Evolutionary conservation across 1,140 invertebrate species (phyloP), one percentile per base, ranked within the genome.

Genomic region (Pantala flavescens): DNA sequence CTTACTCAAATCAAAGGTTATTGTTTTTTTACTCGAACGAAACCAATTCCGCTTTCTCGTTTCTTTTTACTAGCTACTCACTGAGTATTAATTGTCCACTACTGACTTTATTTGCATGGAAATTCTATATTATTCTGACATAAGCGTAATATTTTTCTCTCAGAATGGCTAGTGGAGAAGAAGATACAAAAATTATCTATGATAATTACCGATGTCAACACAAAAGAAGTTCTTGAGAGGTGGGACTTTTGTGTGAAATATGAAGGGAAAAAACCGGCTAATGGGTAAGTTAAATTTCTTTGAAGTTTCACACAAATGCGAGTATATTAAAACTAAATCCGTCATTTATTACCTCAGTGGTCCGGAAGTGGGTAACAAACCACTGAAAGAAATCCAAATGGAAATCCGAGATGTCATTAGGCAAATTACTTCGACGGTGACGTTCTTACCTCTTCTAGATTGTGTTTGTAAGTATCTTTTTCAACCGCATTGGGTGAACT

Each of bases 191-290:
- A 94, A 82, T 84, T 98, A 14, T 95, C 96, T 0, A 84, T 98
- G 72, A 89, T 98, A 1, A 96, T 99, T 75, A 90, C 91, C 0
- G 95, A 96, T 84, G 89, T 95, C 0, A 90, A 92, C 74, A 96
- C 92, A 63, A 94, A 95, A 82, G 96, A 98, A 84, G 90, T 95
- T 3, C 83, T 98, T 43, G 97, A 99, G 83, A 89, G 97, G 77
- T 99, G 97, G 97, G 96, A 98, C 82, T 99, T 99, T 81, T 93
- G 95, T 80, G 89, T 98, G 24, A 87, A 93, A 74, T 92, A 92
- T 77, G 91, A 93, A 80, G 79, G 75, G 75, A 82, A 81, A 83
- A 10, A 85, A 24, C 19, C 14, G 1, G 24, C 16, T 74, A 71
- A 71, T 43, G 70, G 42, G 36, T 36, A 74, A 24, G 72, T 28